Evolutionary conservation across 2,888 invertebrate genomes (phyloP).

Genomic region (Ectemnius lituratus): DNA sequence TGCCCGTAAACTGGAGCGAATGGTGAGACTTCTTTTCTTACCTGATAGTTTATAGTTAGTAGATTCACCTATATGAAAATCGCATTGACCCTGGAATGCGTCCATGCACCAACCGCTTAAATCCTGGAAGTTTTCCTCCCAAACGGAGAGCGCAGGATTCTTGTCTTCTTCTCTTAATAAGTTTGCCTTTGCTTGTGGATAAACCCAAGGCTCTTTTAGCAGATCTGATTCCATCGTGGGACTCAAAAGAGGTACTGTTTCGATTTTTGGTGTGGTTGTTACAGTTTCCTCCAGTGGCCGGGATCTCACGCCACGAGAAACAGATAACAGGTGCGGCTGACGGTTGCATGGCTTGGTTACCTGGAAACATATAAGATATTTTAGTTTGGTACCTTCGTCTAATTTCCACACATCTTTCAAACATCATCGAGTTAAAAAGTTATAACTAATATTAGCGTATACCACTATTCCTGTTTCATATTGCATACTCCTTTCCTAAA

Average conservation of each 20-base stretch:
- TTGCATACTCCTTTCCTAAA: no score
- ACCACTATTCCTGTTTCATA: no score
- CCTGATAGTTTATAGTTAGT: slow-evolving; percentile 69
- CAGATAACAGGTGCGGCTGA: slow-evolving; percentile 68
- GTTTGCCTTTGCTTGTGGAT: slow-evolving; percentile 43
- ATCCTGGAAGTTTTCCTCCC: slow-evolving; percentile 85
- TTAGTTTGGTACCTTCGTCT: no score
- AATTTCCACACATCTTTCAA: no score
- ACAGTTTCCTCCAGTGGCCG: slow-evolving; percentile 58
- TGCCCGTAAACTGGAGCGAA: no score
- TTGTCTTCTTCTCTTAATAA: slow-evolving; percentile 49
- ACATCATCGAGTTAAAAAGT: no score
- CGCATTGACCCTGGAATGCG: slow-evolving; percentile 69
- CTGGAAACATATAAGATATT: slow-evolving; percentile 38
- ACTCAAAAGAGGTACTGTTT: slow-evolving; percentile 65
- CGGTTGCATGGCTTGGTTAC: slow-evolving; percentile 71
- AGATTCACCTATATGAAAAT: slow-evolving; percentile 76
- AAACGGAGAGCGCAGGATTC: slow-evolving; percentile 55
- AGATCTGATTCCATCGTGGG: slow-evolving; percentile 67
- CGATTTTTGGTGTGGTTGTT: slow-evolving; percentile 53
- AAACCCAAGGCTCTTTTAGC: slow-evolving; percentile 58
- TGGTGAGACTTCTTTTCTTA: slow-evolving; percentile 37
- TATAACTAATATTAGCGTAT: no score
- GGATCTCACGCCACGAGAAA: slow-evolving; percentile 76
- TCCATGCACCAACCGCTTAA: slow-evolving; percentile 81